Evolutionary conservation across 2,797 vertebrate genomes (phyloP).

Genomic region (Bradypodion ventrale): DNA sequence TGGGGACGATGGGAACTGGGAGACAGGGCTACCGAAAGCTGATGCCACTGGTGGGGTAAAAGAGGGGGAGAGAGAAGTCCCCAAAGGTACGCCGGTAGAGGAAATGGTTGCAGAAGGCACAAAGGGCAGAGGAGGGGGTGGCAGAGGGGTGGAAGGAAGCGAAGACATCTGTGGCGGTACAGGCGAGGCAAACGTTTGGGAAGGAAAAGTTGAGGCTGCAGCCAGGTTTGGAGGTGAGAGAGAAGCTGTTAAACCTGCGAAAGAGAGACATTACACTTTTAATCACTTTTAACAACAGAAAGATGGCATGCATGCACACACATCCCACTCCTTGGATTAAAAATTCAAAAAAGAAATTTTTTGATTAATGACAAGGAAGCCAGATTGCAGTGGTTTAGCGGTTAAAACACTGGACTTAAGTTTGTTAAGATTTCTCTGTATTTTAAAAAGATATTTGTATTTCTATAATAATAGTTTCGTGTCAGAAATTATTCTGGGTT

Average conservation of each 20-base stretch:
- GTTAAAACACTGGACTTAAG: too few relatives aligned
- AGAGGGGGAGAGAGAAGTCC: slow-evolving; percentile 5
- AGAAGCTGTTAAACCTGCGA: slow-evolving; percentile 16
- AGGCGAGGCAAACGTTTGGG: slow-evolving; percentile 61
- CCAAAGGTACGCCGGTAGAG: slow-evolving; percentile 7
- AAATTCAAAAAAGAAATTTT: neutral
- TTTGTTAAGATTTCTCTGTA: too few relatives aligned
- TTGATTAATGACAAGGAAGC: neutral
- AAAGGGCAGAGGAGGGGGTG: slow-evolving; percentile 64
- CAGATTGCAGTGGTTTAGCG: too few relatives aligned
- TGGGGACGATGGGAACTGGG: slow-evolving; percentile 56
- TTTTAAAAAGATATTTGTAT: too few relatives aligned
- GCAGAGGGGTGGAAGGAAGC: slow-evolving; percentile 50
- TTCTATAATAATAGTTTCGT: too few relatives aligned
- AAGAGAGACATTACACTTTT: neutral
- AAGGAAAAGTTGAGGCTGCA: slow-evolving; percentile 60
- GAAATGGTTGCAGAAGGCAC: slow-evolving; percentile 37
- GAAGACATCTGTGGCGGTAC: slow-evolving; percentile 41
- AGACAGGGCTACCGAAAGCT: slow-evolving; percentile 31
- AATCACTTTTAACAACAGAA: too few relatives aligned
- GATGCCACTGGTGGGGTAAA: slow-evolving; percentile 26
- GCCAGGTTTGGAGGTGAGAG: slow-evolving; percentile 66
- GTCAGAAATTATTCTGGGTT: too few relatives aligned
- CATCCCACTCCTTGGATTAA: neutral
- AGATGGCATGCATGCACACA: neutral